Conservation (phyloP, 2,797 vertebrate genomes). For the Enteromius mattozi region DNA sequence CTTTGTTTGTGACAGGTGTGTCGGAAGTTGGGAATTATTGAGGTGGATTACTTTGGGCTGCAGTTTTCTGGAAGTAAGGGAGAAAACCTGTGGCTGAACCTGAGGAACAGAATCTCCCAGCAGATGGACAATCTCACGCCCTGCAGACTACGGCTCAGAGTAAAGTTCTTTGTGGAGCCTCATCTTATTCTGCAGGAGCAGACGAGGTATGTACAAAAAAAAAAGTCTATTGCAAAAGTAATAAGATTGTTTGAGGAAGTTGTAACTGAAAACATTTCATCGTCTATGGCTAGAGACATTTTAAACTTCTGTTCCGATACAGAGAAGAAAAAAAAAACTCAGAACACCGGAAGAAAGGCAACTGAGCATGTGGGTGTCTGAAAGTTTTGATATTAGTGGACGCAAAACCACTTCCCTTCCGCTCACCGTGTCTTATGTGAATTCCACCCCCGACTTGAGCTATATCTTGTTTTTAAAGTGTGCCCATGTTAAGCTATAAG, state of each 20-base stretch:
- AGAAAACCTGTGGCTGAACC: slow-evolving; percentile 96
- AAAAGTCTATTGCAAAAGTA: background rate
- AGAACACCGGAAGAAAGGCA: background rate
- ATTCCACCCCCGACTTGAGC: background rate
- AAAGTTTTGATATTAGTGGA: background rate
- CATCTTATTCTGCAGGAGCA: slow-evolving; percentile 98
- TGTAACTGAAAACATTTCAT: background rate
- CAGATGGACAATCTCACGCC: slow-evolving; percentile 95
- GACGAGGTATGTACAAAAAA: slow-evolving; percentile 82
- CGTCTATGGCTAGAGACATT: background rate
- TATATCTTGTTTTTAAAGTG: background rate
- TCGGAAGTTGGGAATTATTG: slow-evolving; percentile 94
- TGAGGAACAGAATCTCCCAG: slow-evolving; percentile 97
- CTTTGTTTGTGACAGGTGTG: slow-evolving; percentile 83
- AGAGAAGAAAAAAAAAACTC: background rate
- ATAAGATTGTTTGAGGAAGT: background rate
- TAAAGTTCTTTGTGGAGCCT: slow-evolving; percentile 99
- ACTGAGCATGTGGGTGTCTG: background rate
- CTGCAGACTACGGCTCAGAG: slow-evolving; percentile 89
- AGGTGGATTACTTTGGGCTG: slow-evolving; percentile 98
- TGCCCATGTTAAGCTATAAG: background rate
- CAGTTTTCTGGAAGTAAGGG: slow-evolving; percentile 97
- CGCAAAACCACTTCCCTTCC: background rate
- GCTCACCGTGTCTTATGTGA: background rate
- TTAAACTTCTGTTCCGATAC: background rate